Percentiles rank a stretch among this genome's conserved stretches.
phyloP scores from a whole-genome alignment of 1,140 invertebrate species.

The Sitobion miscanthi region DNA sequence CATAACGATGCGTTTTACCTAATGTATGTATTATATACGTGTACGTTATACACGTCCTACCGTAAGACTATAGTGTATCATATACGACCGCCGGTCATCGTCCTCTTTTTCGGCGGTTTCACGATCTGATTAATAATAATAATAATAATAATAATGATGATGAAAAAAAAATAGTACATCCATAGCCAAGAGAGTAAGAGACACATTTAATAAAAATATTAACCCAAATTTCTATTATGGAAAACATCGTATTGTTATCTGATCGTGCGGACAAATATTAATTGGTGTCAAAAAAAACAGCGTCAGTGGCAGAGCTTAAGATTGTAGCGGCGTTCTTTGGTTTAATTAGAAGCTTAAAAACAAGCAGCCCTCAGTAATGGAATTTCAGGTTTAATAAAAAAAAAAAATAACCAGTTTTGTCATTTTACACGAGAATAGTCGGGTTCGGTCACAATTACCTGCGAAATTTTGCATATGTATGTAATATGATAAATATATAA shows the following conservation, averaged over 20 bases:
- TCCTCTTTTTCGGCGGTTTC: conserved; percentile 28
- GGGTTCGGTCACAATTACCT: not conserved
- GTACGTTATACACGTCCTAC: not conserved
- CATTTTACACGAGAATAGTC: conserved; percentile 6
- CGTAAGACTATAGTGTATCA: not conserved
- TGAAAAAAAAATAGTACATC: not conserved
- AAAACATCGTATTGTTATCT: not conserved
- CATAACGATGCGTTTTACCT: conserved; percentile 19
- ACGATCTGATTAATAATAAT: conserved; percentile 37
- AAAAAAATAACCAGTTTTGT: conserved; percentile 31
- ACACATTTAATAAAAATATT: not conserved
- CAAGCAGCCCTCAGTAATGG: not conserved
- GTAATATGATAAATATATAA: conserved; percentile 15
- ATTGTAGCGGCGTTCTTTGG: not conserved
- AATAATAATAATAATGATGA: not conserved
- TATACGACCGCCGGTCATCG: conserved; percentile 27
- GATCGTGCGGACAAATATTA: conserved; percentile 25
- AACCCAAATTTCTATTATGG: conserved; percentile 11
- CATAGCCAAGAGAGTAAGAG: not conserved
- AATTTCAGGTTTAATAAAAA: conserved; percentile 28
- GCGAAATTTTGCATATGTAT: conserved; percentile 14
- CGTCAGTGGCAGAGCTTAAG: not conserved
- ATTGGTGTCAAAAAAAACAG: conserved; percentile 6
- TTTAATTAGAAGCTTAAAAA: conserved; percentile 32
- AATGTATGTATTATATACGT: not conserved